Percentiles rank a stretch among this genome's conserved stretches.
These are phyloP conservation scores for Lissocephala sabroskyi DNA, from an alignment of 2,888 invertebrate species.

Conservation along the genomic window DNA sequence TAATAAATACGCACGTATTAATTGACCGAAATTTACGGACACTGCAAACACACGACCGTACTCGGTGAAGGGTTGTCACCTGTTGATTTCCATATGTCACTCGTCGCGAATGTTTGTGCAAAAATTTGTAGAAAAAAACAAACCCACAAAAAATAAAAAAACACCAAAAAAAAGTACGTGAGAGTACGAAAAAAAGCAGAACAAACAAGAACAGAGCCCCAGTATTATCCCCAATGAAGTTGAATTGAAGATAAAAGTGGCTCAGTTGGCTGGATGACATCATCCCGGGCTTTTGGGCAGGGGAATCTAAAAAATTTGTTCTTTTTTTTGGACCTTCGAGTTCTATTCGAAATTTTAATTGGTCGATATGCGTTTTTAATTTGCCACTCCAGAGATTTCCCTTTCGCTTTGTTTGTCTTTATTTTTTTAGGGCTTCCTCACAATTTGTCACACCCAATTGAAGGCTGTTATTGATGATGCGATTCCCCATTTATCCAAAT, in stretches of 20 bases:
- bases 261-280: constrained; percentile 47
- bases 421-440: constrained; percentile 4
- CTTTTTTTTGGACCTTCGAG: constrained; percentile 5
- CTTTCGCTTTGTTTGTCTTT: background rate
- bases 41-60: background rate
- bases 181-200: constrained; percentile 25
- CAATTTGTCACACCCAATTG: constrained; percentile 61
- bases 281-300: constrained; percentile 28
- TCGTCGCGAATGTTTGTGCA: constrained; percentile 45
- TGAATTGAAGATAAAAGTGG: constrained; percentile 39
- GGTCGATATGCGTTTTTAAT: constrained; percentile 14
- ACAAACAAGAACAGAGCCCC: too few species aligned
- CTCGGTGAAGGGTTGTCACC: background rate
- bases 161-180: too few species aligned
- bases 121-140: constrained; percentile 40
- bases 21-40: too few species aligned
- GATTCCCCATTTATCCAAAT: background rate
- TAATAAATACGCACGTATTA: background rate
- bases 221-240: too few species aligned
- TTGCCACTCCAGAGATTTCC: constrained; percentile 7
- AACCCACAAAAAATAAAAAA: constrained; percentile 24
- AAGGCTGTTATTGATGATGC: constrained; percentile 51
- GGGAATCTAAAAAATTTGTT: constrained; percentile 6
- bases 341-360: constrained; percentile 2
- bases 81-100: constrained; percentile 22